These are phyloP conservation scores for Damaliscus lunatus DNA, from an alignment of 2,113 vertebrate genomes.

Conservation along the genomic window DNA sequence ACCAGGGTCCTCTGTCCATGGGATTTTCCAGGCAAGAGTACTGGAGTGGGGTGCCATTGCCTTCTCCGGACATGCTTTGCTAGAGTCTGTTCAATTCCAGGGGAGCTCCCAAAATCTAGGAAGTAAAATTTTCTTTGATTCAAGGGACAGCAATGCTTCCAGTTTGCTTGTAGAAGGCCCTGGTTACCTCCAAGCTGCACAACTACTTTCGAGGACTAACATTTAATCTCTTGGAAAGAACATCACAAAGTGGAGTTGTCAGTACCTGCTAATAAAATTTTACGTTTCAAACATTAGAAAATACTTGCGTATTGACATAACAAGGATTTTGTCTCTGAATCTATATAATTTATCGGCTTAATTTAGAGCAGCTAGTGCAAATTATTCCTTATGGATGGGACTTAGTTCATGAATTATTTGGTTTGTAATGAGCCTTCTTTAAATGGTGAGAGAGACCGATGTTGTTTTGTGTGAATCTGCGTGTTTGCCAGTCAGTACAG, in stretches of 20 bases:
- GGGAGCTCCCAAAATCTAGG: not conserved
- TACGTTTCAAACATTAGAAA: not conserved
- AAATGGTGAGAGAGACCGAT: constrained; percentile 28
- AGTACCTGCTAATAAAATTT: not conserved
- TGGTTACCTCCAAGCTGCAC: not conserved
- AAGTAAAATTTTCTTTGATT: not conserved
- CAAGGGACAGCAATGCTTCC: not conserved
- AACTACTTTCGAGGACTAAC: not conserved
- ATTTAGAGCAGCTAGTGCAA: constrained; percentile 54
- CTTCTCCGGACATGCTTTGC: not conserved
- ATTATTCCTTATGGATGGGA: constrained; percentile 24
- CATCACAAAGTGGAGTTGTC: not conserved
- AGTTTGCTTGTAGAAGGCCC: not conserved
- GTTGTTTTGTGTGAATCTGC: constrained; percentile 10
- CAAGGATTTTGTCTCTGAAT: constrained; percentile 29
- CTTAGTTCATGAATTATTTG: constrained; percentile 59
- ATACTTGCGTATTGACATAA: not conserved
- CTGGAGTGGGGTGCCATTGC: too few species aligned
- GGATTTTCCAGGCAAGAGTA: too few species aligned
- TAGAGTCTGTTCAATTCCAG: not conserved
- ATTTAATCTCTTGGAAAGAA: not conserved
- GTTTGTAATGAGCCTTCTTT: constrained; percentile 51
- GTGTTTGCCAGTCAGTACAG: constrained; percentile 30
- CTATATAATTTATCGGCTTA: not conserved
- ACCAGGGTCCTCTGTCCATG: too few species aligned